A percentile compares a stretch with the other conserved stretches of the same genome.
Conservation (phyloP, 2,888 invertebrate species). For the Cotesia congregata region DNA sequence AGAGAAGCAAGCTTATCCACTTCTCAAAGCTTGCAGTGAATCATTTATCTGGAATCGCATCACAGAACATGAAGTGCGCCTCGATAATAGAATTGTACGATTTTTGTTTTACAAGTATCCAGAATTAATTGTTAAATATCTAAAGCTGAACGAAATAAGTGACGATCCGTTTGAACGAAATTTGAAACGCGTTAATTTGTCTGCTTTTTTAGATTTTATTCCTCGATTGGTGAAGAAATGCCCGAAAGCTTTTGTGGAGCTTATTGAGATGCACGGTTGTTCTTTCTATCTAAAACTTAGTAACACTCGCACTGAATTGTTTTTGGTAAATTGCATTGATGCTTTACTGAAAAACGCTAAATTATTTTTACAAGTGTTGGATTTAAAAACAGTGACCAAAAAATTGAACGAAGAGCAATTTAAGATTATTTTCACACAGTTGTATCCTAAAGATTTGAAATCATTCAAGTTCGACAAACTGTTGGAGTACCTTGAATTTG, state of each 20-base stretch:
- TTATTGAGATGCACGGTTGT: not conserved
- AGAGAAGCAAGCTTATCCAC: constrained; percentile 50
- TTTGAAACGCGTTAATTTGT: not conserved
- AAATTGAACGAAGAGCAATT: constrained; percentile 50
- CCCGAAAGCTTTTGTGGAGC: constrained; percentile 50
- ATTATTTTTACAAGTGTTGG: constrained; percentile 49
- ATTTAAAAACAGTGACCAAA: constrained; percentile 49
- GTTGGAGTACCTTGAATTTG: constrained; percentile 50
- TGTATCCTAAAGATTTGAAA: constrained; percentile 45
- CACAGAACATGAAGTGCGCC: not conserved
- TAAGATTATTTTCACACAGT: constrained; percentile 50
- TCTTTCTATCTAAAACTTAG: constrained; percentile 45
- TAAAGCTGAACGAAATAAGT: constrained; percentile 50
- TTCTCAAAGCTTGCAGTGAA: constrained; percentile 58
- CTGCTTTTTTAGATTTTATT: not conserved
- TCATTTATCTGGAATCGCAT: constrained; percentile 52
- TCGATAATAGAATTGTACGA: not conserved
- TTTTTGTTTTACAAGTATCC: constrained; percentile 50
- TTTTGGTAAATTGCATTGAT: constrained; percentile 55
- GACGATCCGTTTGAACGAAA: too few species aligned
- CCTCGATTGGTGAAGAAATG: not conserved
- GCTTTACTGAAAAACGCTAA: constrained; percentile 52
- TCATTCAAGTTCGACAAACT: constrained; percentile 41
- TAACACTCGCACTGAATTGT: constrained; percentile 50
- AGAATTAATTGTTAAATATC: constrained; percentile 56